Evolutionary conservation across 2,797 vertebrate species (phyloP), one percentile per base, ranked within the genome.

Genomic region (Selene dorsalis): DNA sequence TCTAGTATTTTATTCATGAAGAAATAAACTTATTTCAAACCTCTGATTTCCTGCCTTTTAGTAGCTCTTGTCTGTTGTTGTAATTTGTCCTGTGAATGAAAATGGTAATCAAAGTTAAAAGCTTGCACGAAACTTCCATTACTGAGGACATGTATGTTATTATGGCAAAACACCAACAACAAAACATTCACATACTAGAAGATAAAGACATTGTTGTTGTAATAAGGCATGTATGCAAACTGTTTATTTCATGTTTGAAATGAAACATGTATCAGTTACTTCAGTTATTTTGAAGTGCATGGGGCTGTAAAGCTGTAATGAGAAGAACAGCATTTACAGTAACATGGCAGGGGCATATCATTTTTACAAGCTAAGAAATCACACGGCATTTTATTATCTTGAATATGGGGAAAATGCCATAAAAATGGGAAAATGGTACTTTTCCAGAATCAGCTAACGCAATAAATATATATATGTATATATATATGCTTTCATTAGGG

Each of bases 11-110:
- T 80, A 87, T 85, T 91, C 59, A 87, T 84, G 52, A 78, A 69
- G 28, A 82, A 91, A 93, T 90, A 92, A 93, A 94, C 53, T 24
- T 50, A 77, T 84, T 87, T 77, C 45, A 86, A 89, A 84, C 41
- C 57, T 89, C 52, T 70, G 28, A 74, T 65, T 58, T 83, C 47
- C 52, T 76, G 55, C 17, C 69, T 79, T 64, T 26, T 55, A 47
- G 43, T 4, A 50, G 13, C 5, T 62, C 32, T 56, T 72, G 12
- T 65, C 28, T 50, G n/a, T 59, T 9, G 32, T 35, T 35, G 32
- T 35, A 35, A 35, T 52, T 68, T 16, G 47, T 63, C 16, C 45
- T 35, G 13, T 32, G 22, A 6, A 71, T 32, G 17, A 43, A 20
- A 30, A 18, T 28, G 11, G 13, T 24, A 1, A 45, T 52, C 12